Evolutionary conservation across 1,140 invertebrate genomes (phyloP).

Genomic region (Atta texana): DNA sequence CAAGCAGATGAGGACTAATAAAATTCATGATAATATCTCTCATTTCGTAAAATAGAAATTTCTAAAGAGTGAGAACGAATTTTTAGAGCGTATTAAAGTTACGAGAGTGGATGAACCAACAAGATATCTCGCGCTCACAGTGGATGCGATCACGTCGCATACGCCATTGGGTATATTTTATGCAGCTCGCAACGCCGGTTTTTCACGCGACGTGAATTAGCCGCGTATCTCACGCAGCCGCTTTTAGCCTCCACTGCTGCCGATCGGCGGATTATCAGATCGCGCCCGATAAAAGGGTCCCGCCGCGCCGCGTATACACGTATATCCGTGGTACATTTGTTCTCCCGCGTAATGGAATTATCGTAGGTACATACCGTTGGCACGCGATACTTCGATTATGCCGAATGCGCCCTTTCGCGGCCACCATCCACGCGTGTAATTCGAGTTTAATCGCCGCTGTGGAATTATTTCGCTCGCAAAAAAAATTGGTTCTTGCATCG

Average conservation of each 20-base stretch:
- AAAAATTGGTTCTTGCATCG: background rate
- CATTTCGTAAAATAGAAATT: slow-evolving; percentile 2
- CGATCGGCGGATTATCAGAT: slow-evolving; percentile 76
- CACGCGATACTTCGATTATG: slow-evolving; percentile 77
- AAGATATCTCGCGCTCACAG: background rate
- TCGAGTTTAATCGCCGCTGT: slow-evolving; percentile 43
- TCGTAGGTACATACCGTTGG: slow-evolving; percentile 60
- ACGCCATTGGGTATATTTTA: slow-evolving; percentile 65
- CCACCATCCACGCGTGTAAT: slow-evolving; percentile 49
- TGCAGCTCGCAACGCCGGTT: slow-evolving; percentile 65
- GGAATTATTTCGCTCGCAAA: slow-evolving; percentile 23
- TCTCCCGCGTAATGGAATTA: slow-evolving; percentile 78
- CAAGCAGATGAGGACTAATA: background rate
- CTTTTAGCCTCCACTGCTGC: slow-evolving; percentile 42
- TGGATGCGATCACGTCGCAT: slow-evolving; percentile 26
- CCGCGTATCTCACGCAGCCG: slow-evolving; percentile 74
- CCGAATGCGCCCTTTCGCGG: slow-evolving; percentile 69
- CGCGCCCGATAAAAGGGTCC: slow-evolving; percentile 72
- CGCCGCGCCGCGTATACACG: slow-evolving; percentile 52
- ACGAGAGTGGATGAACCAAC: background rate
- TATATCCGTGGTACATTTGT: slow-evolving; percentile 71
- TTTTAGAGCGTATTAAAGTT: background rate
- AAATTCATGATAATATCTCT: background rate
- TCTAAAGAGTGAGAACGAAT: background rate
- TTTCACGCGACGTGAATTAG: slow-evolving; percentile 76